phyloP scores from a whole-genome alignment of 2,888 invertebrate species.

The Tubulanus polymorphus region DNA sequence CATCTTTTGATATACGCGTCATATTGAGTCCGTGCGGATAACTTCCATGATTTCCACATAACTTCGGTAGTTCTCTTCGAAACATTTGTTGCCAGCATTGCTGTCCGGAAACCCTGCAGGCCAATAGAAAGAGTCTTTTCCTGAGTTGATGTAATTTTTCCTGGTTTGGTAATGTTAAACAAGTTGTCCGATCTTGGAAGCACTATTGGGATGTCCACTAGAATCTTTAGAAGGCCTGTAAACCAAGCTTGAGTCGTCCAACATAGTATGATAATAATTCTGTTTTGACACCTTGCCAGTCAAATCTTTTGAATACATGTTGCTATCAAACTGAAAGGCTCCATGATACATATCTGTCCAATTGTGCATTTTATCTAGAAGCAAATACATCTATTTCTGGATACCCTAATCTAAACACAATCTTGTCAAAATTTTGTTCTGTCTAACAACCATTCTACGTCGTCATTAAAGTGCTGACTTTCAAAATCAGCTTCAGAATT shows the following conservation, averaged over 20 bases:
- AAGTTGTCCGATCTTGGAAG: too few relatives aligned
- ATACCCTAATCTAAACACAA: background rate
- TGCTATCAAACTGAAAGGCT: conserved; percentile 9
- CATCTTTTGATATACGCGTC: too few relatives aligned
- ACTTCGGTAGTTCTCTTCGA: background rate
- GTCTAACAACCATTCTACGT: conserved; percentile 14
- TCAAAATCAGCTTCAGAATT: conserved; percentile 15
- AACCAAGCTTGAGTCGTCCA: conserved; percentile 12
- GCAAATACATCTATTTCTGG: conserved; percentile 17
- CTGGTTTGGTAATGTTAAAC: too few relatives aligned
- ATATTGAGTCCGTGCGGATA: background rate
- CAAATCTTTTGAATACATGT: conserved; percentile 1
- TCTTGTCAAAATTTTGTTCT: conserved; percentile 2
- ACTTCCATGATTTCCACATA: conserved; percentile 6
- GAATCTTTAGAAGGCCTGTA: too few relatives aligned
- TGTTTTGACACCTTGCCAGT: background rate
- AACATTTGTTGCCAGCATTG: background rate
- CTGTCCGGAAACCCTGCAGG: background rate
- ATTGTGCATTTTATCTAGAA: conserved; percentile 10
- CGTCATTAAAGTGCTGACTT: conserved; percentile 5
- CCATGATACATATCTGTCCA: conserved; percentile 5
- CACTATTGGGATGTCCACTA: too few relatives aligned
- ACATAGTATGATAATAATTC: conserved; percentile 4
- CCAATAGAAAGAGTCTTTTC: conserved; percentile 1
- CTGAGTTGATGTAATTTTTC: background rate